Base-by-base conservation (phyloP, 2,888 invertebrate species). In the Lottia scabra region DNA sequence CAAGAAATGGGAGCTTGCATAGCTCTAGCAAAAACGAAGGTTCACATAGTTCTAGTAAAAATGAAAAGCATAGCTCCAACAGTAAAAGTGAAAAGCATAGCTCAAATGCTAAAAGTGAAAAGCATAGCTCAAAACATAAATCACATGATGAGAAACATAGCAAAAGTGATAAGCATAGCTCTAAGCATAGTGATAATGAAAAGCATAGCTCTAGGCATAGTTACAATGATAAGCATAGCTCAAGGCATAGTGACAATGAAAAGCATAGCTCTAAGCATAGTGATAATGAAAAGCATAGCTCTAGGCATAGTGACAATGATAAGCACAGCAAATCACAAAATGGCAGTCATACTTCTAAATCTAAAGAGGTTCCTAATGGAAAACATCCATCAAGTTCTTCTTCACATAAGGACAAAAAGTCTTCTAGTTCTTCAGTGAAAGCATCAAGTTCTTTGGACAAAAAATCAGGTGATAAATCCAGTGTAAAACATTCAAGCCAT, bases 231-330 rank as follows among this genome's bases (percentile, higher is more conserved):
- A 27, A 65, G 15, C 16, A 19, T 16, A 65, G 44, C 48, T 64
- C 65, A 26, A 45, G 46, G 43, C 46, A 65, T 30, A 15, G 26
- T 63, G 27, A 44, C 15, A 43, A 46, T 26, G 26, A 27, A 27
- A 19, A 26, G 13, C 23, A 56, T 5, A 38, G 30, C 6, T 68
- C 68, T 6, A 72, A 68, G 48, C 38, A 68, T 46, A 65, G 65
- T 8, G 46, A 16, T 15, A 23, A 2, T 48, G 30, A 65, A 65
- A 23, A 62, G 44, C 27, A 13, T 46, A 26, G 43, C 43, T 62
- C 48, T 10, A 65, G 44, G 30, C 63, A 46, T 62, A 46, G 13
- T 45, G 70, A n/a, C n/a, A n/a, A n/a, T n/a, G n/a, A n/a, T n/a
- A n/a, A n/a, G 46, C 46, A 70, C 15, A 13, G 19, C 15, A 62